phyloP scores from a whole-genome alignment of 2,888 invertebrate species.

The Gasteruption jaculator region DNA sequence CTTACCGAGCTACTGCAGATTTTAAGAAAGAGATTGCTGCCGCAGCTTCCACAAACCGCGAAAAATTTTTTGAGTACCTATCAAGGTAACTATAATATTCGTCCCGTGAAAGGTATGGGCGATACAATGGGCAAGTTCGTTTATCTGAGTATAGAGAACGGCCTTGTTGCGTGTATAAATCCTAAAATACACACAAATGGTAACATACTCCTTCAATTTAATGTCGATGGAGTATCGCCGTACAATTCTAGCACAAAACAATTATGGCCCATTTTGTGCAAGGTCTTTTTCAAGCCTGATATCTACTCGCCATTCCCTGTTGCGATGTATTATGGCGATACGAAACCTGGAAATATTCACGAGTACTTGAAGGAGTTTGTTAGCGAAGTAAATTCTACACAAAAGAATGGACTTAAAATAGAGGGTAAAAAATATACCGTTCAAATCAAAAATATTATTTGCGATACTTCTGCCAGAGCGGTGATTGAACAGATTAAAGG shows the following conservation, averaged over 20 bases:
- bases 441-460: conserved; percentile 1
- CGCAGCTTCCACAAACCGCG: conserved; percentile 3
- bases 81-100: conserved; percentile 3
- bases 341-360: conserved; percentile 6
- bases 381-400: conserved; percentile 5
- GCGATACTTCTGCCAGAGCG: conserved; percentile 7
- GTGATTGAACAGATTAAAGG: conserved; percentile 11
- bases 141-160: conserved; percentile 17
- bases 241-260: conserved; percentile 14
- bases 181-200: conserved; percentile 10
- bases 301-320: conserved; percentile 8
- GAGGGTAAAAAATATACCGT: conserved; percentile 1
- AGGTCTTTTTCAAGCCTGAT: conserved; percentile 14
- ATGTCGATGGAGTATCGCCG: conserved; percentile 21
- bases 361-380: conserved; percentile 9
- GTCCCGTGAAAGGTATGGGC: conserved; percentile 1
- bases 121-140: conserved; percentile 15
- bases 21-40: conserved; percentile 1
- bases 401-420: conserved; percentile 6
- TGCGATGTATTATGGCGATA: conserved; percentile 8
- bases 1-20: conserved; percentile 8
- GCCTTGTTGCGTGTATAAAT: conserved; percentile 9
- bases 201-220: conserved; percentile 14
- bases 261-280: conserved; percentile 20
- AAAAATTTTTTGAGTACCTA: conserved; percentile 7